A percentile compares a stretch with the other conserved stretches of the same genome.
phyloP scores from a whole-genome alignment of 2,113 vertebrate species.

The Nothobranchius kuhntae region DNA sequence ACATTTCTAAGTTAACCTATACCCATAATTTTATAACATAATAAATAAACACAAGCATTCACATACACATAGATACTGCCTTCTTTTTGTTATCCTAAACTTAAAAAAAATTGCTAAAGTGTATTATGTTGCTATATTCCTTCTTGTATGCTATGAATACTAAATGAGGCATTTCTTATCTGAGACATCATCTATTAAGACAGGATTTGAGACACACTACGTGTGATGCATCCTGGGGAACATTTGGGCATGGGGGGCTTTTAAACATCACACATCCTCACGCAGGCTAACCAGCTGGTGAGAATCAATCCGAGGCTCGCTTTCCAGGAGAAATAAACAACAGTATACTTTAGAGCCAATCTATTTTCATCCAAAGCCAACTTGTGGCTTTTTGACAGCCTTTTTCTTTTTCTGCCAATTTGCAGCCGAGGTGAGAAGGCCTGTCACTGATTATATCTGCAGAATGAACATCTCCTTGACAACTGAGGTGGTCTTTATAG shows the following conservation, averaged over 20 bases:
- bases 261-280: conserved; percentile 1
- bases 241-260: background rate
- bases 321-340: background rate
- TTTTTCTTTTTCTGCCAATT: background rate
- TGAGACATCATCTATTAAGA: background rate
- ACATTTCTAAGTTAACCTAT: no score
- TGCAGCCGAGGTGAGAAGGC: conserved; percentile 1
- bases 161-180: conserved; percentile 1
- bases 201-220: background rate
- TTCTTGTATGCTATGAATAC: conserved; percentile 1
- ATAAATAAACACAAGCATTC: no score
- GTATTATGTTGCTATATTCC: no score
- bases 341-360: background rate
- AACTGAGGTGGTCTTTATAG: conserved; percentile 4
- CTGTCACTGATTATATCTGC: background rate
- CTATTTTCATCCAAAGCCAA: background rate
- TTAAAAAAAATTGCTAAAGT: no score
- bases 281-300: background rate
- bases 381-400: background rate
- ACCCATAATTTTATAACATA: no score
- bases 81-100: no score
- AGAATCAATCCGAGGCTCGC: background rate
- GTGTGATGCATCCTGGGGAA: background rate
- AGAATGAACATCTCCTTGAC: background rate
- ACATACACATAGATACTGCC: no score